Base-by-base conservation (phyloP, 2,888 invertebrate genomes). In the Digitonthophagus gazella region DNA sequence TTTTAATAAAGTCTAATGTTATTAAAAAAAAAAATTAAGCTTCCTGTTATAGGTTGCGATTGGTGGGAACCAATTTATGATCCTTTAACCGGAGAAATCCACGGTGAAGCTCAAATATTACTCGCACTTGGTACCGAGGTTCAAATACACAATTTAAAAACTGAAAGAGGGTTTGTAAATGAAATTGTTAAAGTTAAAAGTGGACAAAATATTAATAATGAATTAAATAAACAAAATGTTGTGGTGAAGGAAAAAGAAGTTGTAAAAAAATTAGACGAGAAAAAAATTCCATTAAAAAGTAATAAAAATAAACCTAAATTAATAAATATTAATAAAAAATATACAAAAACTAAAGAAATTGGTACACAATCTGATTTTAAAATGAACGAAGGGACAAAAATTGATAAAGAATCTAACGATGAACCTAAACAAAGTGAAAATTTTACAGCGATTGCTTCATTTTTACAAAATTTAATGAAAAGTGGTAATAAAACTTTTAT, bases 41-140 rank as follows among this genome's bases (percentile, higher is more conserved):
- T 87, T 73, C 89, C 89, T 16, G 85, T 88, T 6, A 85, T 89
- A 73, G 86, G 86, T 61, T 84, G 86, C 8, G 89, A 89, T 76
- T 86, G 85, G 74, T 89, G 88, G 87, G 83, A 86, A 58, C 81
- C 86, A 5, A 84, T 89, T 66, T 75, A 80, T 1, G 81, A 84
- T 73, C 83, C 84, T 20, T 76, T 82, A 18, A 82, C 82, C 8
- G 83, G 84, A 44, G 78, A 81, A 58, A 76, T 82, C 15, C 77
- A 84, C 67, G 89, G 89, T 0, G 85, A 88, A 76, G 79, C 87
- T 2, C 84, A 86, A 75, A 85, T 87, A 57, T 75, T 89, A 6
- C 79, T 88, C 28, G 89, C 89, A 54, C 81, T 89, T 61, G 89
- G 89, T 8, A 87, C 87, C 2, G 85, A 86, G 58, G 82, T 85